phyloP scores from a whole-genome alignment of 2,888 invertebrate species.

The Bellardia bayeri region DNA sequence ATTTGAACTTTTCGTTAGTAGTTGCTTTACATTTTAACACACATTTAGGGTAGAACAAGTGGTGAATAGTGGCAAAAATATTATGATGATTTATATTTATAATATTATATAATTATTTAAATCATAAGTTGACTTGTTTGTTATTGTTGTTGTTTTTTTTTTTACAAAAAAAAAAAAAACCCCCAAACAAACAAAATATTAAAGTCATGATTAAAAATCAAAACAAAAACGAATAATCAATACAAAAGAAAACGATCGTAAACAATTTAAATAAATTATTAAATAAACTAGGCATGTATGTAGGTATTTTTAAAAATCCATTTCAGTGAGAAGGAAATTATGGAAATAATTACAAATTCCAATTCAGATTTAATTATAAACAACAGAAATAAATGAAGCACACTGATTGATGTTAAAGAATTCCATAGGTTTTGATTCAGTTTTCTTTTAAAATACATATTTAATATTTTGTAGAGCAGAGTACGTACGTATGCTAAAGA shows the following conservation, averaged over 20 bases:
- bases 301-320: not conserved
- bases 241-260: not conserved
- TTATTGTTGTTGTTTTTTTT: conserved; percentile 28
- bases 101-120: conserved; percentile 36
- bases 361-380: not conserved
- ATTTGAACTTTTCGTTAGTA: conserved; percentile 78
- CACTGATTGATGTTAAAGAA: conserved; percentile 5
- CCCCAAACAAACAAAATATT: conserved; percentile 31
- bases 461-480: conserved; percentile 9
- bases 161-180: conserved; percentile 32
- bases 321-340: not conserved
- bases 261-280: not conserved
- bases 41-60: conserved; percentile 77
- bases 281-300: not conserved
- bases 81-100: conserved; percentile 76
- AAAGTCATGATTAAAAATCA: conserved; percentile 31
- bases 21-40: conserved; percentile 74
- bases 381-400: conserved; percentile 43
- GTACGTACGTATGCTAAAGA: not conserved
- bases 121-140: conserved; percentile 40
- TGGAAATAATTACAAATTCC: not conserved
- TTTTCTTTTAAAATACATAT: not conserved
- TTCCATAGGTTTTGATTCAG: not conserved
- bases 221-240: conserved; percentile 1
- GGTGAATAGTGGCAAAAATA: conserved; percentile 77